Conservation (phyloP, 2,113 vertebrate species). For the Chloebia gouldiae region DNA sequence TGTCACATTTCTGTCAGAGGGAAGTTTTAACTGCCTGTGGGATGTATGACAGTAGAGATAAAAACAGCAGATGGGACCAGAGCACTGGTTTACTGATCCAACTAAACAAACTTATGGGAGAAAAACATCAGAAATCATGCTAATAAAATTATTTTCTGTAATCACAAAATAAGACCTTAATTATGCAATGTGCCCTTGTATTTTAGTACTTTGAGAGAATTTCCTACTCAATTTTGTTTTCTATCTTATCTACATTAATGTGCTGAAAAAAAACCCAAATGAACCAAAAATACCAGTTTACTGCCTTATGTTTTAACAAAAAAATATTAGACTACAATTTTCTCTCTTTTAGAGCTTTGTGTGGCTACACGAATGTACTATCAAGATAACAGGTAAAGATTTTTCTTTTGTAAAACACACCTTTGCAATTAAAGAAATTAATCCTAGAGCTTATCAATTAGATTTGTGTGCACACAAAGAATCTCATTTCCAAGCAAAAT, state of each 20-base stretch:
- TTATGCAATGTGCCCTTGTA: neutral
- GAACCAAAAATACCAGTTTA: neutral
- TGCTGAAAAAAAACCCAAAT: neutral
- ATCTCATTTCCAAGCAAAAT: neutral
- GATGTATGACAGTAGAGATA: neutral
- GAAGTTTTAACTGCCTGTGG: neutral
- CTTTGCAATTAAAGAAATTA: neutral
- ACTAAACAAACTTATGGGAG: neutral
- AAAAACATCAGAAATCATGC: neutral
- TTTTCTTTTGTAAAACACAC: neutral
- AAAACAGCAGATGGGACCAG: slow-evolving; percentile 9
- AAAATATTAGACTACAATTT: neutral
- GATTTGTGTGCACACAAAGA: neutral
- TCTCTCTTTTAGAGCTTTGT: neutral
- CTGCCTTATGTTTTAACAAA: neutral
- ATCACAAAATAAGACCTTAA: neutral
- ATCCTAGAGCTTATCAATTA: neutral
- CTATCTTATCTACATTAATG: neutral
- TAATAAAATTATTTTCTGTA: neutral
- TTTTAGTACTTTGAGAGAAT: neutral
- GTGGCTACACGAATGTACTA: neutral
- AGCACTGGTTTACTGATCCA: neutral
- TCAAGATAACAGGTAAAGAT: neutral
- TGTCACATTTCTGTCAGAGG: neutral
- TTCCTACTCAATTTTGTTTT: neutral